Percentiles rank a stretch among this genome's conserved stretches.
Conservation (phyloP, 2,888 invertebrate species). For the Papilio gigon region DNA sequence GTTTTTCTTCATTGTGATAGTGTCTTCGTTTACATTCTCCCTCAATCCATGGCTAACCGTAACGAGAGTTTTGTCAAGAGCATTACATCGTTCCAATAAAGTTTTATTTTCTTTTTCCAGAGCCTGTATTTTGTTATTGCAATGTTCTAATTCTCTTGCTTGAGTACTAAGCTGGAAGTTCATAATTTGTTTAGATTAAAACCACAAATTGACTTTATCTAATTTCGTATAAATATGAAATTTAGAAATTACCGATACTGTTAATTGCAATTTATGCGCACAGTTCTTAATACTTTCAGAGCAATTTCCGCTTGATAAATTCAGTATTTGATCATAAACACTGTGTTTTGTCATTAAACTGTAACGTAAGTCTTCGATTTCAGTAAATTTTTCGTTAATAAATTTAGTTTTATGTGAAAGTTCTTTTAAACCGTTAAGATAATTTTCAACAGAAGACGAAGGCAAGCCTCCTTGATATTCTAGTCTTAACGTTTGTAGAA, state of each 20-base stretch:
- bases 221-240: not conserved
- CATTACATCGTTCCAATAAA: constrained; percentile 60
- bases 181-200: not conserved
- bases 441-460: constrained; percentile 66
- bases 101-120: constrained; percentile 62
- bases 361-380: constrained; percentile 68
- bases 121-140: constrained; percentile 59
- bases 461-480: constrained; percentile 76
- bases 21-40: constrained; percentile 46
- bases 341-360: constrained; percentile 68
- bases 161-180: constrained; percentile 61
- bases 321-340: constrained; percentile 69
- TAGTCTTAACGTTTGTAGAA: constrained; percentile 67
- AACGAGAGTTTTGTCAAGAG: constrained; percentile 66
- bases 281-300: constrained; percentile 62
- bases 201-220: not conserved
- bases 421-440: constrained; percentile 64
- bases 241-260: constrained; percentile 57
- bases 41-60: constrained; percentile 67
- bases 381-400: constrained; percentile 63
- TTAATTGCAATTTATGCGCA: constrained; percentile 65
- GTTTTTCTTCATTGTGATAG: constrained; percentile 40
- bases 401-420: constrained; percentile 59
- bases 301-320: constrained; percentile 64
- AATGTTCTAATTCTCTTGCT: constrained; percentile 61